These are phyloP conservation scores for Forbesichthys papilliferus DNA, from an alignment of 2,113 vertebrate species.

Conservation along the genomic window DNA sequence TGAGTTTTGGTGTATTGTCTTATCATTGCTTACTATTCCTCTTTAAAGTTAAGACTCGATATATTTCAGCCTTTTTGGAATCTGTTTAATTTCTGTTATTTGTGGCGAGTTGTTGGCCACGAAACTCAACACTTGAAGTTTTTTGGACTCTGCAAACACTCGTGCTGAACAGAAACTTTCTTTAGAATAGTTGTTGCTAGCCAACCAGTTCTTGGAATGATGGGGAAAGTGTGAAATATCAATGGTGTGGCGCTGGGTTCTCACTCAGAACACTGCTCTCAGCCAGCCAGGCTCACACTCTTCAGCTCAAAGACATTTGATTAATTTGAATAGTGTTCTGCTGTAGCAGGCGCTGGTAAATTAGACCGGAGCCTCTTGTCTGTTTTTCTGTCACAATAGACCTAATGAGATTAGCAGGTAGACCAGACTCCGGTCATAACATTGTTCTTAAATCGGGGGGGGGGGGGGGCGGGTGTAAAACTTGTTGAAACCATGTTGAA, in stretches of 20 bases:
- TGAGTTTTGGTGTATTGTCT: too few relatives aligned
- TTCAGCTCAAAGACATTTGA: not conserved
- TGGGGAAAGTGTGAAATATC: conserved; percentile 15
- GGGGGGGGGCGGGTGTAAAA: too few relatives aligned
- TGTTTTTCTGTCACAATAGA: not conserved
- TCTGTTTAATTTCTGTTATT: too few relatives aligned
- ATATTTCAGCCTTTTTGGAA: too few relatives aligned
- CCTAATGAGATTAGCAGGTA: not conserved
- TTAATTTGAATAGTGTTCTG: conserved; percentile 39
- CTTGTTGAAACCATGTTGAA: not conserved
- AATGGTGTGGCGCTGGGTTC: conserved; percentile 10
- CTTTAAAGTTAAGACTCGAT: too few relatives aligned
- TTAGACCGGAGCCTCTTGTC: not conserved
- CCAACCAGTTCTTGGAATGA: not conserved
- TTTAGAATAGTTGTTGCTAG: not conserved
- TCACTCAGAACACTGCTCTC: conserved; percentile 6
- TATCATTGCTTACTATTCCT: too few relatives aligned
- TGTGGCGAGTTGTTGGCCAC: not conserved
- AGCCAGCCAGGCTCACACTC: conserved; percentile 19
- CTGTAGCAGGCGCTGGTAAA: not conserved
- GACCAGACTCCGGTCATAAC: not conserved
- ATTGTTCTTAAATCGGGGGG: not conserved
- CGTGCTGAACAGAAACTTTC: not conserved
- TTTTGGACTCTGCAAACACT: conserved; percentile 4
- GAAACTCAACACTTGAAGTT: not conserved